Evolutionary conservation across 2,797 vertebrate species (phyloP), one percentile per base, ranked within the genome.

Genomic region (Lagorchestes hirsutus): DNA sequence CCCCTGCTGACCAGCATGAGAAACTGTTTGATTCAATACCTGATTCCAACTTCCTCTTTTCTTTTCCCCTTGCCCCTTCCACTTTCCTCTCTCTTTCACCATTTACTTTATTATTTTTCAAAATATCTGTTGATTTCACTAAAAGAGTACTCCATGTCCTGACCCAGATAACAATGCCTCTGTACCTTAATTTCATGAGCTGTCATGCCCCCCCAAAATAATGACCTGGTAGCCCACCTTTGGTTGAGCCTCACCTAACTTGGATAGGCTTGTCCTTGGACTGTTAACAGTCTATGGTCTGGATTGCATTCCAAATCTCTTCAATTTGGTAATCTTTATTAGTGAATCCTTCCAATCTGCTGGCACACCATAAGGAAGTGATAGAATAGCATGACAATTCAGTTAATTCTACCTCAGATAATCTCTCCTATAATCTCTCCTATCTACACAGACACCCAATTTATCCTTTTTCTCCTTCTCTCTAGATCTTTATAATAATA

Each of bases 11-110:
- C 91, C 40, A 28, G 90, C 2, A 13, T 55, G 93, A 59, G 56
- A 97, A 97, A 93, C 18, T 91, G 34, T n/a, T 58, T 92, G 27
- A 90, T 28, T 9, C 24, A 94, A 90, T 10, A 96, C 93, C 95
- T 93, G 58, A 91, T 94, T 93, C 27, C 52, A 93, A 95, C 34
- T 87, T 46, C 74, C 94, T 87, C 3, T 90, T 94, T 93, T 95
- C 93, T 94, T 24, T 87, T 92, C 31, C 40, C 52, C 52, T 31
- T 59, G 55, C 55, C 34, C 59, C 93, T n/a, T 90, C 27, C 91
- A 93, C 2, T 56, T 82, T 62, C 92, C 52, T 87, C 0, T 62
- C 54, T 94, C 29, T 22, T 40, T 67, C 14, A 90, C 12, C 91
- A 91, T 31, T 67, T 90, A 87, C 94, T 92, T 94, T 95, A 94